Conservation (phyloP, 2,888 invertebrate genomes). For the Micoletzkya japonica region DNA sequence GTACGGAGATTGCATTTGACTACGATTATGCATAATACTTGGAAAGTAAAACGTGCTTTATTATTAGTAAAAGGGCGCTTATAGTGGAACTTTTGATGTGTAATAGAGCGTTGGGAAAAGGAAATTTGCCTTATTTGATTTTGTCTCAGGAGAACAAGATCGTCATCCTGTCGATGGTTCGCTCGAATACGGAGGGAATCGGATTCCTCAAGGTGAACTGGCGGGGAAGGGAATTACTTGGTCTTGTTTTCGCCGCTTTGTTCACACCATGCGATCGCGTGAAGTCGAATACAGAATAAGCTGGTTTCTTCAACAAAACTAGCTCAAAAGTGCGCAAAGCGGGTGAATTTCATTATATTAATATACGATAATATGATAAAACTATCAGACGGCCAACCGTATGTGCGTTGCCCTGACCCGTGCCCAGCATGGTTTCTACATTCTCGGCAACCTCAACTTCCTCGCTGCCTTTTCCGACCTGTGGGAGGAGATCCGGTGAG, state of each 20-base stretch:
- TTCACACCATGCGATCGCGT: too few species aligned
- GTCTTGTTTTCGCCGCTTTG: too few species aligned
- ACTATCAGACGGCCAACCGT: constrained; percentile 51
- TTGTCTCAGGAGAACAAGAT: constrained; percentile 66
- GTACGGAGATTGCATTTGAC: constrained; percentile 12
- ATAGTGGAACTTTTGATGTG: too few species aligned
- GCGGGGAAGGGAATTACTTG: too few species aligned
- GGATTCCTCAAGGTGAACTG: constrained; percentile 59
- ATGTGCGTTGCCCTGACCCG: constrained; percentile 71
- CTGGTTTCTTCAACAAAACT: too few species aligned
- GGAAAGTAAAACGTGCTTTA: not conserved
- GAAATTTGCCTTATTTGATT: not conserved
- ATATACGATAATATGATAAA: not conserved
- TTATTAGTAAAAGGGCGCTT: too few species aligned
- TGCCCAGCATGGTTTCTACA: constrained; percentile 75
- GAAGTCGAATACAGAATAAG: too few species aligned
- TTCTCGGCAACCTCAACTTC: constrained; percentile 73
- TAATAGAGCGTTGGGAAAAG: not conserved
- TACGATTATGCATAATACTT: too few species aligned
- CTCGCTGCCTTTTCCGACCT: constrained; percentile 42
- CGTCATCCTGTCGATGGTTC: constrained; percentile 78
- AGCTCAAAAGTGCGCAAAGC: too few species aligned
- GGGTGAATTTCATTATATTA: too few species aligned
- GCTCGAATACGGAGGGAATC: constrained; percentile 73
- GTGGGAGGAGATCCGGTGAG: constrained; percentile 41